Base-by-base conservation (phyloP, 2,888 invertebrate species). In the Eupithecia dodoneata region DNA sequence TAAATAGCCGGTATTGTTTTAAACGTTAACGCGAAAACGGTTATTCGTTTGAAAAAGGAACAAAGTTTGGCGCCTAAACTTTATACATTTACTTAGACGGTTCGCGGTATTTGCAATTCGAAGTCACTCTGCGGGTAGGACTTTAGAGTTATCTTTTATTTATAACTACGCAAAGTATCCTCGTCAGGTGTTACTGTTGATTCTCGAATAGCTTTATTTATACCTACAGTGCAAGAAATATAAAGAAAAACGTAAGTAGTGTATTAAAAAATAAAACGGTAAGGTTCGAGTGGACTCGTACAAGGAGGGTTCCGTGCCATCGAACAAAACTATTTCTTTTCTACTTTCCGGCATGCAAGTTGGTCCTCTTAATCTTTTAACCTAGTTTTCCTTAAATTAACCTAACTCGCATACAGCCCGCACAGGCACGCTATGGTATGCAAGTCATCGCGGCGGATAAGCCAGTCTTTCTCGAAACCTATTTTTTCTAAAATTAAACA, bases 121-220 rank as follows among this genome's bases (percentile, higher is more conserved):
- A 90, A 91, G 91, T 91, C 89, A 88, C 92, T 91, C 88, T 85
- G 88, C 90, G 91, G 91, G 92, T 90, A 90, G 87, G 91, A 91
- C 90, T 93, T 91, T 87, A 88, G 88, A 92, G 91, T 88, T 91
- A 94, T 95, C 93, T 94, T 94, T 95, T 94, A 94, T 94, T 94
- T 94, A 95, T 94, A 94, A 92, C 92, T 90, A 90, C 88, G 88
- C 83, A 89, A 91, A 89, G 88, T 88, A 90, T 89, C 86, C 88
- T 85, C 85, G 85, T 87, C 81, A 82, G 49, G 9, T 13, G 73
- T 74, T 88, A 90, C 90, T 81, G 88, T 78, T 71, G 76, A 76
- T 86, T 85, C 71, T 81, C 87, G 70, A n/a, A 18, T 47, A 12
- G 4, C 18, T 18, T 10, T 18, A 18, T 18, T 10, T 18, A 18